Base-by-base conservation (phyloP, 2,888 invertebrate species). In the Dusona sp. region DNA sequence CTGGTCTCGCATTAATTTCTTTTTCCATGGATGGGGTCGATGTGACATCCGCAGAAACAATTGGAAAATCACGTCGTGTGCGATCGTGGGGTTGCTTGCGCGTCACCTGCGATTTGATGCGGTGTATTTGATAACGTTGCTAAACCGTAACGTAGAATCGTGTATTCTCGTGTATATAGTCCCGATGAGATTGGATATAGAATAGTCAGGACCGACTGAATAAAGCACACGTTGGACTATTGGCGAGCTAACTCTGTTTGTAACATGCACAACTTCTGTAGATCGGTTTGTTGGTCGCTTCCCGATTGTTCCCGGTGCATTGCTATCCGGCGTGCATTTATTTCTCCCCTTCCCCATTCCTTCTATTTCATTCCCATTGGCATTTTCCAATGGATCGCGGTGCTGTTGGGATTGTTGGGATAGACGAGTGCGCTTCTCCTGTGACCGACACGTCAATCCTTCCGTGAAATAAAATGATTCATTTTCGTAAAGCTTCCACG, bases 391-490 rank as follows among this genome's bases (percentile, higher is more conserved):
- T 38, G 38, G 74, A 25, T 25, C 80, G 68, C 11, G 61, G 80
- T 16, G 29, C 16, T 29, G 61, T 61, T 29, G 4, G 61, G 13
- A 75, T 74, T 29, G 61, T 61, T 61, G 29, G 61, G 6, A 75
- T 74, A 84, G 87, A 80, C 85, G 88, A 78, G 85, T 36, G 79
- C 89, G 88, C 88, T 89, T 83, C 80, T 86, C 79, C 91, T 92
- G 92, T 91, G 92, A 93, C 91, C 92, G 92, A 92, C 92, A 91
- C 89, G 91, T 92, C 89, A 90, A 89, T 90, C 90, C 91, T 91
- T 88, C 92, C 91, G 91, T 92, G 89, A 93, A 93, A 92, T 92
- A 90, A 92, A 93, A 93, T 92, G 92, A 92, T 93, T 92, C 92
- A 92, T 92, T 92, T 88, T 67, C 89, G 86, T 79, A 88, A 83